These are phyloP conservation scores for Tribolium madens DNA, from an alignment of 1,140 invertebrate genomes.

Conservation along the genomic window DNA sequence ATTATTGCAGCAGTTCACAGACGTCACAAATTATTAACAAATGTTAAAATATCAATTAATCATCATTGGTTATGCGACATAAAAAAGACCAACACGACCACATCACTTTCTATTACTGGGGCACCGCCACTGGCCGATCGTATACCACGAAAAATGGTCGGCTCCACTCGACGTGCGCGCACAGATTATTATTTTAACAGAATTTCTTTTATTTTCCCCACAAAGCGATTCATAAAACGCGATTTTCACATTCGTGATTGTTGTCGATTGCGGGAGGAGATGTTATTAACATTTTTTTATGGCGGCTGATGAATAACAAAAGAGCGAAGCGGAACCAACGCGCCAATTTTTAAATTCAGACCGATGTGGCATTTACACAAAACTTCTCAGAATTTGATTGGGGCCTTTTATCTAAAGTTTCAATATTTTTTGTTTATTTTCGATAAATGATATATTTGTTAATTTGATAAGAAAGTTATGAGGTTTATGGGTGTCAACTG, in stretches of 20 bases:
- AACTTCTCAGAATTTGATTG: too few relatives aligned
- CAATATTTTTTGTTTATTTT: too few relatives aligned
- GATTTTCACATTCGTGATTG: not conserved
- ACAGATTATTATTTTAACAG: not conserved
- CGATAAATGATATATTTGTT: too few relatives aligned
- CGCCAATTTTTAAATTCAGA: too few relatives aligned
- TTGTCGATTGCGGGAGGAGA: not conserved
- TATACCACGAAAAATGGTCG: conserved; percentile 9
- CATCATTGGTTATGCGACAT: not conserved
- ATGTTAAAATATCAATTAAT: not conserved
- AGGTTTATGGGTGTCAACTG: too few relatives aligned
- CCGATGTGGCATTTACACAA: too few relatives aligned
- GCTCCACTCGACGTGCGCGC: not conserved
- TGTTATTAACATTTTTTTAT: not conserved
- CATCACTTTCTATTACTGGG: conserved; percentile 34
- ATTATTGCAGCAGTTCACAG: not conserved
- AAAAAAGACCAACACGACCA: conserved; percentile 22
- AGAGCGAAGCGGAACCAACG: too few relatives aligned
- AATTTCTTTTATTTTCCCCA: not conserved
- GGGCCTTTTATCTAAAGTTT: too few relatives aligned
- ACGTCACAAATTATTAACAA: not conserved
- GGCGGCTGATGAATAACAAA: too few relatives aligned
- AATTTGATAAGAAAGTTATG: too few relatives aligned
- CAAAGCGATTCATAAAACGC: not conserved
- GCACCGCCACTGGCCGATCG: conserved; percentile 12